Conservation (phyloP, 2,888 invertebrate species). For the Leptopilina drosophilae region DNA sequence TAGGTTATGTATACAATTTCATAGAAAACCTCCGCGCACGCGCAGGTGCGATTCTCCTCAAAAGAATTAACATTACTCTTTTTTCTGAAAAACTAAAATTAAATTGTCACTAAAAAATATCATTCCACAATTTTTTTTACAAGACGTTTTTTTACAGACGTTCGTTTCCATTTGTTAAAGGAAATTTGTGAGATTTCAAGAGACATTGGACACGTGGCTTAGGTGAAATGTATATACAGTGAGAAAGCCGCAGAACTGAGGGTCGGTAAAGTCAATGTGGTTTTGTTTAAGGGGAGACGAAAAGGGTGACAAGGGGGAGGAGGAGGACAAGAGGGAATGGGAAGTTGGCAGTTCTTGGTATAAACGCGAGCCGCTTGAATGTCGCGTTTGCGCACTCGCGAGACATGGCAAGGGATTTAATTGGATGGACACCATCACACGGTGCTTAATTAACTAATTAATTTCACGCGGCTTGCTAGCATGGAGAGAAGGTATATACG, state of each 20-base stretch:
- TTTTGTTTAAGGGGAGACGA: background rate
- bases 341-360: slow-evolving; percentile 58
- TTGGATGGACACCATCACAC: slow-evolving; percentile 73
- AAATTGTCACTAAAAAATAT: too few species aligned
- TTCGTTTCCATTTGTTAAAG: too few species aligned
- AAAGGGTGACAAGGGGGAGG: slow-evolving; percentile 37
- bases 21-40: too few species aligned
- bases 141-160: too few species aligned
- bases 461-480: slow-evolving; percentile 69
- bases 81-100: too few species aligned
- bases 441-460: slow-evolving; percentile 76
- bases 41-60: too few species aligned
- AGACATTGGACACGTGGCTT: too few species aligned
- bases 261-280: slow-evolving; percentile 30
- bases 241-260: slow-evolving; percentile 40
- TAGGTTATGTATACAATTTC: too few species aligned
- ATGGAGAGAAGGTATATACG: slow-evolving; percentile 56
- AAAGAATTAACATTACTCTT: too few species aligned
- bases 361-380: slow-evolving; percentile 60
- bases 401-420: slow-evolving; percentile 69
- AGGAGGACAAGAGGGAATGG: slow-evolving; percentile 14
- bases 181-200: too few species aligned
- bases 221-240: slow-evolving; percentile 21
- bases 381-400: slow-evolving; percentile 65
- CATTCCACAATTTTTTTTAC: too few species aligned